A percentile compares a stretch with the other conserved stretches of the same genome.
Evolutionary conservation across 2,113 vertebrate genomes (phyloP).

Genomic region (Ranitomeya variabilis): DNA sequence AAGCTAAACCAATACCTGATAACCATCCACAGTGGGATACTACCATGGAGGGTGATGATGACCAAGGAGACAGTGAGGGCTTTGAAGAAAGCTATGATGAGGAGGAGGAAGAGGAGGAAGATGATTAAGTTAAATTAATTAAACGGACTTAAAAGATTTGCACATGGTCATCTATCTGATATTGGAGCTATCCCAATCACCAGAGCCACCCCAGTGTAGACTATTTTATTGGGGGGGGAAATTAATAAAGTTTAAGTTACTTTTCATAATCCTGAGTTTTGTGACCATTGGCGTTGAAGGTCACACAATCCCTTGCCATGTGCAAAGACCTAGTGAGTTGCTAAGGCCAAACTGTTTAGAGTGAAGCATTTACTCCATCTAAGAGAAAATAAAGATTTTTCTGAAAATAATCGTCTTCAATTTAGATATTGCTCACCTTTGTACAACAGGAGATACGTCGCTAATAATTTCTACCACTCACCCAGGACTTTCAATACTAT

Average conservation of each 20-base stretch:
- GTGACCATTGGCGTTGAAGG: constrained; percentile 67
- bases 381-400: constrained; percentile 75
- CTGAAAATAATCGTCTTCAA: constrained; percentile 70
- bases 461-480: neutral
- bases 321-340: constrained; percentile 66
- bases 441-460: neutral
- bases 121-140: constrained; percentile 66
- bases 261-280: constrained; percentile 72
- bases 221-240: constrained; percentile 60
- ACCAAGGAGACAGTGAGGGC: constrained; percentile 98
- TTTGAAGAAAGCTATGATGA: constrained; percentile 98
- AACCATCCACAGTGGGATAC: constrained; percentile 99
- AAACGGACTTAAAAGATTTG: constrained; percentile 60
- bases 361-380: constrained; percentile 73
- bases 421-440: constrained; percentile 24
- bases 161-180: constrained; percentile 69
- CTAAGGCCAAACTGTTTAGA: constrained; percentile 68
- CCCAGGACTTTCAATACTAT: neutral
- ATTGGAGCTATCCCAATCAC: constrained; percentile 70
- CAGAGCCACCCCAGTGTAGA: constrained; percentile 67
- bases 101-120: constrained; percentile 88
- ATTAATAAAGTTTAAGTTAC: constrained; percentile 65
- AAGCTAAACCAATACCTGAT: constrained; percentile 95
- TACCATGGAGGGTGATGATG: constrained; percentile 95
- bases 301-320: constrained; percentile 66